A percentile compares a stretch with the other conserved stretches of the same genome.
Conservation (phyloP, 2,797 vertebrate genomes). For the Chelonia mydas region DNA sequence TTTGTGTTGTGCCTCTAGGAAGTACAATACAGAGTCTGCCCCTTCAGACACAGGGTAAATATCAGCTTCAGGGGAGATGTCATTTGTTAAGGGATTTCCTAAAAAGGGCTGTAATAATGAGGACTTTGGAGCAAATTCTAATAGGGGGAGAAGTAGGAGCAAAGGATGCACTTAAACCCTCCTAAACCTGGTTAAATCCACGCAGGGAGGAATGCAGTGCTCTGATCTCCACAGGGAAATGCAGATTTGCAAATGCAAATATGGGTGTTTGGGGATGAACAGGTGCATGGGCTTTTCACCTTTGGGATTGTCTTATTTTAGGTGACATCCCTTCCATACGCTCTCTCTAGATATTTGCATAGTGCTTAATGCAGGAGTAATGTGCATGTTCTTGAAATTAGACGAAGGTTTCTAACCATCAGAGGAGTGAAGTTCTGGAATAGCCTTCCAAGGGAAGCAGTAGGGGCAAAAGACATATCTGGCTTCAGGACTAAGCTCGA, state of each 20-base stretch:
- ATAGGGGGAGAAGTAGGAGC: not conserved
- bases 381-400: not conserved
- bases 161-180: not conserved
- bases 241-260: not conserved
- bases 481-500: too few species aligned
- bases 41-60: not conserved
- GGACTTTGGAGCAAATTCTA: accelerated
- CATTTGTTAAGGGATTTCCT: not conserved
- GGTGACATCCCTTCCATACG: not conserved
- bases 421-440: too few species aligned
- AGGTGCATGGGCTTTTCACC: accelerated
- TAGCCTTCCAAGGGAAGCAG: too few species aligned
- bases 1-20: not conserved
- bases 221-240: not conserved
- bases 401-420: too few species aligned
- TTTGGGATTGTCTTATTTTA: not conserved
- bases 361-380: not conserved
- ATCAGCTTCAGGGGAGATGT: not conserved
- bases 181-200: accelerated
- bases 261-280: not conserved
- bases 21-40: not conserved
- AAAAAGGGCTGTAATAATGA: accelerated
- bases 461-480: too few species aligned
- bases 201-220: not conserved
- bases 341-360: accelerated